phyloP scores from a whole-genome alignment of 2,797 vertebrate species.

The Helarctos malayanus region DNA sequence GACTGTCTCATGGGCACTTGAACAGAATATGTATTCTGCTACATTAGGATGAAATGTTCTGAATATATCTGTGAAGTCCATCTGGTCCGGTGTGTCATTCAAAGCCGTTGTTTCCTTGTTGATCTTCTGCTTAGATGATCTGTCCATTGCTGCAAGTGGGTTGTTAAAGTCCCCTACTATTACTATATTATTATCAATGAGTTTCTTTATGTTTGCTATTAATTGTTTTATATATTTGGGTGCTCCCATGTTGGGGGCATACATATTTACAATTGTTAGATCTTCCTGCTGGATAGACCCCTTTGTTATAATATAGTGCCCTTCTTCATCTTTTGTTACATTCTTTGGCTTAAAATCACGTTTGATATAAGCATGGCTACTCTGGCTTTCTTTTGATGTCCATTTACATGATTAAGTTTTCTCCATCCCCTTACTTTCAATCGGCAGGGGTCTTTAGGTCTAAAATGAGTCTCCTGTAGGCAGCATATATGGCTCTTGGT shows the following conservation, averaged over 20 bases:
- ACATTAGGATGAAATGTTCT: background rate
- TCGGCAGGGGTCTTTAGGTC: no score
- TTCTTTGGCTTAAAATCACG: background rate
- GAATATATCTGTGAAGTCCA: background rate
- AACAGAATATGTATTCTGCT: background rate
- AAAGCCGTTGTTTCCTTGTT: background rate
- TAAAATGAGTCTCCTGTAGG: no score
- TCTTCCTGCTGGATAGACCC: background rate
- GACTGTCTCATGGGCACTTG: background rate
- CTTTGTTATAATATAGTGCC: background rate
- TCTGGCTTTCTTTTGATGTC: background rate
- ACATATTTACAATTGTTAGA: background rate
- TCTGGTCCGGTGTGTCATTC: background rate
- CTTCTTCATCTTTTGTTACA: background rate
- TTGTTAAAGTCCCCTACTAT: background rate
- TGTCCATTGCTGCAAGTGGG: background rate
- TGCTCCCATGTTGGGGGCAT: no score
- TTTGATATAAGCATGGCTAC: background rate
- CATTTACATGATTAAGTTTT: background rate
- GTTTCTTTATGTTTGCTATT: background rate
- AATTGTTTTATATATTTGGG: no score
- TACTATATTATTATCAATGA: background rate
- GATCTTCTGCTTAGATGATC: background rate
- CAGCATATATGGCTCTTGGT: background rate
- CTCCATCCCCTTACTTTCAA: background rate